Evolutionary conservation across 64 coral and sea anemone species (phyloP), one percentile per base, ranked within the genome.

Genomic region (Acropora yongei): DNA sequence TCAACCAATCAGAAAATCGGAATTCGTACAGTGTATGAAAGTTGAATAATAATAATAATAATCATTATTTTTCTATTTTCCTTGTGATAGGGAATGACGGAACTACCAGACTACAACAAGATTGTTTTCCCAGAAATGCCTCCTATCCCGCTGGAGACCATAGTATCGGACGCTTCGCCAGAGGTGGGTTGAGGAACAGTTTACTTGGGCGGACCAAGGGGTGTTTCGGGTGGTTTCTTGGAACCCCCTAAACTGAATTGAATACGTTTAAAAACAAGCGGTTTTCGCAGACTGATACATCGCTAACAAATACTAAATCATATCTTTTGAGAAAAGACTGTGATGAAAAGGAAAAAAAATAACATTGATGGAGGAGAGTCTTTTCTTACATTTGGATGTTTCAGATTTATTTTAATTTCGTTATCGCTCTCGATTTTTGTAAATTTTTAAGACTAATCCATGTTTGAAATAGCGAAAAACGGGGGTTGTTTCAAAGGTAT

Each of bases 41-140:
- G n/a, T n/a, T n/a, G n/a, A n/a, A n/a, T n/a, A n/a, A n/a, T n/a
- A n/a, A 18, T 8, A 78, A 3, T 3, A 14, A 13, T 17, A n/a
- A 49, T 6, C 16, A 11, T 68, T 18, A 40, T 3, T 10, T 39
- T 88, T 4, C 20, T 18, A 40, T 3, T 10, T 39, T 88, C 1
- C 20, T 11, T 78, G 46, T 71, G 16, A 71, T 47, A 99, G 97
- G 94, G 97, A 20, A 99, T 99, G 97, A 99, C 97, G 74, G 97
- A 99, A 72, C 92, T 99, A n/a, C 97, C 97, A 51, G 97, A 99
- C 69, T 99, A 99, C 42, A 99, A 99, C 88, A 99, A 99, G 65
- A 99, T 99, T 57, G 96, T 95, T 3, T 99, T 99, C 76, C 97
- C 97, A 39, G 97, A 99, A 46, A 99, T 99, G 97, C 97, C 97